Evolutionary conservation across 1,140 invertebrate genomes (phyloP).

Genomic region (Wiebesia pumilae): DNA sequence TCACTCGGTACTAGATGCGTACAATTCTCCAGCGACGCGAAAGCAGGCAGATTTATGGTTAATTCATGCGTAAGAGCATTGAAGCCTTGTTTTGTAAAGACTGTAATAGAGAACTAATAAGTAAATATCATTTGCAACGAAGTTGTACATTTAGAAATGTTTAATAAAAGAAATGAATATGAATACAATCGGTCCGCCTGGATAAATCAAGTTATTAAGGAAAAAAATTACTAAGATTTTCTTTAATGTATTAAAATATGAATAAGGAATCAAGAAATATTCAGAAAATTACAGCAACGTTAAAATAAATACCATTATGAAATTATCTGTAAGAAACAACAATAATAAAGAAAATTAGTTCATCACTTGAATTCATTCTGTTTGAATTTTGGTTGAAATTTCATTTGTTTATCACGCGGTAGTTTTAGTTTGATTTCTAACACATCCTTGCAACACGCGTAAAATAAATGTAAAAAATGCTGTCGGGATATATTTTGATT

Average conservation of each 20-base stretch:
- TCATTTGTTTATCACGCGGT: too few species aligned
- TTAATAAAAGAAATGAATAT: background rate
- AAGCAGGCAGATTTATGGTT: background rate
- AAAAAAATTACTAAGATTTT: background rate
- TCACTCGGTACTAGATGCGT: background rate
- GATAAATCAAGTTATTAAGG: background rate
- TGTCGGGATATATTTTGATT: too few species aligned
- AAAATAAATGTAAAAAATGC: too few species aligned
- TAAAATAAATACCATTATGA: background rate
- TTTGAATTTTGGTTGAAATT: too few species aligned
- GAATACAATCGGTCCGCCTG: background rate
- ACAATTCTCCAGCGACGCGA: background rate
- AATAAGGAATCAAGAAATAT: background rate
- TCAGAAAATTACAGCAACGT: background rate
- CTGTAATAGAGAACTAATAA: background rate
- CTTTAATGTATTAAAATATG: background rate
- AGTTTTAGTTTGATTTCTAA: too few species aligned
- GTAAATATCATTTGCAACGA: background rate
- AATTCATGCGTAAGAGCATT: background rate
- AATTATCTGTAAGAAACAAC: background rate
- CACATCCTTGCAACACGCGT: too few species aligned
- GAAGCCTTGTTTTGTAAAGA: background rate
- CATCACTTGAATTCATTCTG: too few species aligned
- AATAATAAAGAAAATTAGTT: background rate
- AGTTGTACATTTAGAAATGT: background rate